These are phyloP conservation scores for Vanessa cardui DNA, from an alignment of 2,888 invertebrate genomes.

Conservation along the genomic window DNA sequence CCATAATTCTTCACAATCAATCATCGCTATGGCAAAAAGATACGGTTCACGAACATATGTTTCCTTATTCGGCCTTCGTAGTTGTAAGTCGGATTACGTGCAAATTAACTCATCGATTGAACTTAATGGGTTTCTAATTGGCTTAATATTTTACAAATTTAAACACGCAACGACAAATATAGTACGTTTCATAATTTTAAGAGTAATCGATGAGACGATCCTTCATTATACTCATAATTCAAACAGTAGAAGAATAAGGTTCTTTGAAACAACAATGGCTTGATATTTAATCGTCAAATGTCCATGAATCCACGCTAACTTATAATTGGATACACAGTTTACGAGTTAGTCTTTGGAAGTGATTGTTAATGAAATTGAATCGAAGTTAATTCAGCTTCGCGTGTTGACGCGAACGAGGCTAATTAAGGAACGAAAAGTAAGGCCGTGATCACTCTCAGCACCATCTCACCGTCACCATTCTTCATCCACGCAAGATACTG, in stretches of 20 bases:
- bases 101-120: neutral
- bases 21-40: conserved; percentile 34
- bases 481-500: neutral
- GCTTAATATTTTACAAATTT: neutral
- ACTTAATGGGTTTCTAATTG: conserved; percentile 1
- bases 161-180: neutral
- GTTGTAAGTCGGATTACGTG: neutral
- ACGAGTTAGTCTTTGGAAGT: neutral
- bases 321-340: too few species aligned
- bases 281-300: too few species aligned
- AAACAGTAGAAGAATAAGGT: neutral
- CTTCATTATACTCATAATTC: neutral
- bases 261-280: too few species aligned
- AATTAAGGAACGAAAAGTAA: conserved; percentile 53
- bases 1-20: conserved; percentile 55
- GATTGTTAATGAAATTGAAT: neutral
- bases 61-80: neutral
- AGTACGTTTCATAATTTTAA: too few species aligned
- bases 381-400: conserved; percentile 30
- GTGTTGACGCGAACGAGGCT: conserved; percentile 51
- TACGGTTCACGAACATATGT: neutral
- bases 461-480: neutral
- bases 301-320: too few species aligned
- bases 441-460: conserved; percentile 41
- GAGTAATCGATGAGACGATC: neutral